Conservation (phyloP, 2,888 invertebrate species). For the Drosophila barbarae region DNA sequence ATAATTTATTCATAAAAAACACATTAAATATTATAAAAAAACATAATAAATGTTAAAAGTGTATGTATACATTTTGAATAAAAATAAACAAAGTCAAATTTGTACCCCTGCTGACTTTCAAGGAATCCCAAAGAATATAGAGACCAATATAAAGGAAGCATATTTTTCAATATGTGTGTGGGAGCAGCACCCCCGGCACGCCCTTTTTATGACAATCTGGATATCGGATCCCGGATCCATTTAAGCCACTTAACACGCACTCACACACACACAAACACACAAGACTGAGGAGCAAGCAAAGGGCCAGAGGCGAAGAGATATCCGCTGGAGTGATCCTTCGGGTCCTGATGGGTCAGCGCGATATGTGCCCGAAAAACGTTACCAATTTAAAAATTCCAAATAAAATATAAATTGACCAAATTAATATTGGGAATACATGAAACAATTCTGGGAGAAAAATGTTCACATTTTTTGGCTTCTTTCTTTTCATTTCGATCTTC, state of each 20-base stretch:
- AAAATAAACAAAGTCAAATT: neutral
- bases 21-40: too few species aligned
- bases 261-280: neutral
- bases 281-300: neutral
- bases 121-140: conserved; percentile 6
- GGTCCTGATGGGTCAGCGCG: conserved; percentile 63
- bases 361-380: conserved; percentile 69
- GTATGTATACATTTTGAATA: neutral
- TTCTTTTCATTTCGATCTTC: conserved; percentile 31
- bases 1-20: too few species aligned
- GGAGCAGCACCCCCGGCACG: conserved; percentile 21
- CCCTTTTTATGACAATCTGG: conserved; percentile 57
- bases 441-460: conserved; percentile 80
- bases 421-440: conserved; percentile 78
- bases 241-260: conserved; percentile 70
- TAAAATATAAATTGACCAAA: conserved; percentile 80
- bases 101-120: conserved; percentile 2
- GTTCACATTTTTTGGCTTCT: conserved; percentile 65
- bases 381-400: conserved; percentile 80
- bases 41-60: neutral
- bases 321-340: conserved; percentile 39
- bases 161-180: conserved; percentile 32
- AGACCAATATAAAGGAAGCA: neutral
- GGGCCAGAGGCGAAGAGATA: conserved; percentile 6
- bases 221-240: conserved; percentile 45